phyloP scores from a whole-genome alignment of 2,888 invertebrate species.

The Phyllotreta striolata region DNA sequence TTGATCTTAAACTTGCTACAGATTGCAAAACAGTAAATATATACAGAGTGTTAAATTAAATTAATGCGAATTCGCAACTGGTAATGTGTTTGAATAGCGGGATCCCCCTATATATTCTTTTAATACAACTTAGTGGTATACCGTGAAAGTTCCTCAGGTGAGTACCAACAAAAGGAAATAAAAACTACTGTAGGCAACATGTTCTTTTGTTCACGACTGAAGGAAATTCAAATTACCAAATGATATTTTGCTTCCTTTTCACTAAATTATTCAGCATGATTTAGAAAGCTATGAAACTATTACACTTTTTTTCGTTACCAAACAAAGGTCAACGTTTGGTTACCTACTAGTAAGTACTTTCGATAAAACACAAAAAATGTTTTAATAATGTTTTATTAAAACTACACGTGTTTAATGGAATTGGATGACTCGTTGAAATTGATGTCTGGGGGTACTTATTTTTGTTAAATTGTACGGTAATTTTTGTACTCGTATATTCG shows the following conservation, averaged over 20 bases:
- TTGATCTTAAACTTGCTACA: too few relatives aligned
- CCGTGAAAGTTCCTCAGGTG: constrained; percentile 39
- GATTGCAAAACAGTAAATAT: not conserved
- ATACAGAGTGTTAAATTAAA: not conserved
- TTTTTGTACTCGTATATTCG: too few relatives aligned
- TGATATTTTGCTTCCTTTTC: constrained; percentile 46
- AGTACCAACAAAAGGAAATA: constrained; percentile 42
- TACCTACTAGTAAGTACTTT: constrained; percentile 16
- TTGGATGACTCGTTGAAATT: not conserved
- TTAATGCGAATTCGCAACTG: not conserved
- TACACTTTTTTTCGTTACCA: constrained; percentile 37
- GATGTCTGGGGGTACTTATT: too few relatives aligned
- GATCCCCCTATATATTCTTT: constrained; percentile 4
- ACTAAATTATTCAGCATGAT: constrained; percentile 45
- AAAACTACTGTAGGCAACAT: constrained; percentile 40
- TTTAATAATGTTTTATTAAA: constrained; percentile 12
- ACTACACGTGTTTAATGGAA: not conserved
- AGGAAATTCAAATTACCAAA: constrained; percentile 46
- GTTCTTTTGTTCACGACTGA: constrained; percentile 47
- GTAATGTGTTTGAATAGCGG: not conserved
- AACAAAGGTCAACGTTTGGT: constrained; percentile 30
- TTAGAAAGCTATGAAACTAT: constrained; percentile 44
- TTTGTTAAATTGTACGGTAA: too few relatives aligned
- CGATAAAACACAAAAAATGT: constrained; percentile 21
- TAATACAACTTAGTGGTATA: constrained; percentile 17